A percentile compares a stretch with the other conserved stretches of the same genome.
Conservation (phyloP, 2,113 vertebrate genomes). For the Aspiorhynchus laticeps region DNA sequence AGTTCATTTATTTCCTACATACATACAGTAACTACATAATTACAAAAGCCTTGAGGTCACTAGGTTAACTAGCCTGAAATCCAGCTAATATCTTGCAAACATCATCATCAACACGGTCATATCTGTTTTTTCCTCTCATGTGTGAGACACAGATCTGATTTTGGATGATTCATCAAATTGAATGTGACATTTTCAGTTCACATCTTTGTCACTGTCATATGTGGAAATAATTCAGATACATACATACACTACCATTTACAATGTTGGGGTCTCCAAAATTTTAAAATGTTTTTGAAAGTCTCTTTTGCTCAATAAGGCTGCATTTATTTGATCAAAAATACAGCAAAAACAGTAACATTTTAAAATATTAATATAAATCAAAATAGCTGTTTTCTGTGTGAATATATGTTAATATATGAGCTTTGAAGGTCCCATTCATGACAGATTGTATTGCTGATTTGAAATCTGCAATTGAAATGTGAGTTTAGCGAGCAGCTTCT, state of each 20-base stretch:
- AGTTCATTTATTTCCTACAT: background rate
- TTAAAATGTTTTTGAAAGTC: background rate
- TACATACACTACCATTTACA: background rate
- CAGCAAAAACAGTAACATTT: background rate
- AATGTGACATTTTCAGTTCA: slow-evolving; percentile 19
- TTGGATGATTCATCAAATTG: background rate
- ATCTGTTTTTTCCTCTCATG: background rate
- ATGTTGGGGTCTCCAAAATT: background rate
- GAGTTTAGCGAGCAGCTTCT: too few relatives aligned
- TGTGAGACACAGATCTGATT: background rate
- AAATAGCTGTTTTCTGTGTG: background rate
- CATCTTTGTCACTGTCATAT: slow-evolving; percentile 2
- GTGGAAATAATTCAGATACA: background rate
- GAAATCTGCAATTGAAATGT: too few relatives aligned
- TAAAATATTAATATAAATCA: background rate
- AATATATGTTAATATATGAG: too few relatives aligned
- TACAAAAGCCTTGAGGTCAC: background rate
- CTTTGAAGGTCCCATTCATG: too few relatives aligned
- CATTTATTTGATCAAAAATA: background rate
- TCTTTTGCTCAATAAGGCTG: background rate
- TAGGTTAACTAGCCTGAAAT: background rate
- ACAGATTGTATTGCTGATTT: too few relatives aligned
- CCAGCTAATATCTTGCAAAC: background rate
- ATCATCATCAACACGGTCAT: background rate
- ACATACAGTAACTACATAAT: background rate